These are phyloP conservation scores for Acrobasis consociella DNA, from an alignment of 2,888 invertebrate species.

Conservation along the genomic window DNA sequence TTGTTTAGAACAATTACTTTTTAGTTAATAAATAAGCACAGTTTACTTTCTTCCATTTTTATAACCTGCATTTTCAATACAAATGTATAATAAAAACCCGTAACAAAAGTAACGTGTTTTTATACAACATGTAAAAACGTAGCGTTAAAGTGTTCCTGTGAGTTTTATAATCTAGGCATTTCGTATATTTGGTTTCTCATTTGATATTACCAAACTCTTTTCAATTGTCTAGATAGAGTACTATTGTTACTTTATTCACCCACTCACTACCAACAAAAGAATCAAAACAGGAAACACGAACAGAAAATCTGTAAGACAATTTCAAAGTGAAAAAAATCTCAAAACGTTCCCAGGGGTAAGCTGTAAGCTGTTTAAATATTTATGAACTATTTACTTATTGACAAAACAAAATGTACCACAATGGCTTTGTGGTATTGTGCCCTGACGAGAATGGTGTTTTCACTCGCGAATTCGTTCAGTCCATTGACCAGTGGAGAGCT, in stretches of 20 bases:
- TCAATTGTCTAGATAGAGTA: too few relatives aligned
- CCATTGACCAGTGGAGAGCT: slow-evolving; percentile 69
- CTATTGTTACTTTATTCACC: not conserved
- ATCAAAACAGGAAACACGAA: not conserved
- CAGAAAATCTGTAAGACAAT: not conserved
- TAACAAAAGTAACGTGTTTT: too few relatives aligned
- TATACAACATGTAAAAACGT: too few relatives aligned
- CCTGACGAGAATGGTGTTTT: slow-evolving; percentile 41
- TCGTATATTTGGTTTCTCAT: too few relatives aligned
- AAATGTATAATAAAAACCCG: too few relatives aligned
- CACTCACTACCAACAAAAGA: slow-evolving; percentile 2
- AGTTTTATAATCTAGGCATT: too few relatives aligned
- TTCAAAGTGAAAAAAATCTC: slow-evolving; percentile 21
- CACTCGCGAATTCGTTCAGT: slow-evolving; percentile 44
- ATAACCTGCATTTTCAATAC: too few relatives aligned
- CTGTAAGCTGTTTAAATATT: slow-evolving; percentile 74
- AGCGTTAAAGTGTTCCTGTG: too few relatives aligned
- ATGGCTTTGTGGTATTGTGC: slow-evolving; percentile 58
- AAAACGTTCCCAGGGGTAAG: slow-evolving; percentile 51
- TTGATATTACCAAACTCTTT: too few relatives aligned
- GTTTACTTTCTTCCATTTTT: too few relatives aligned
- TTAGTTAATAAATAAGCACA: too few relatives aligned
- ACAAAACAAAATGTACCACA: slow-evolving; percentile 72
- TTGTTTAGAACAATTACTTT: too few relatives aligned
- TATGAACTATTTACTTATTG: slow-evolving; percentile 74